These are phyloP conservation scores for Psittacula cyanocephala DNA, from an alignment of 2,113 vertebrate species.

Conservation along the genomic window DNA sequence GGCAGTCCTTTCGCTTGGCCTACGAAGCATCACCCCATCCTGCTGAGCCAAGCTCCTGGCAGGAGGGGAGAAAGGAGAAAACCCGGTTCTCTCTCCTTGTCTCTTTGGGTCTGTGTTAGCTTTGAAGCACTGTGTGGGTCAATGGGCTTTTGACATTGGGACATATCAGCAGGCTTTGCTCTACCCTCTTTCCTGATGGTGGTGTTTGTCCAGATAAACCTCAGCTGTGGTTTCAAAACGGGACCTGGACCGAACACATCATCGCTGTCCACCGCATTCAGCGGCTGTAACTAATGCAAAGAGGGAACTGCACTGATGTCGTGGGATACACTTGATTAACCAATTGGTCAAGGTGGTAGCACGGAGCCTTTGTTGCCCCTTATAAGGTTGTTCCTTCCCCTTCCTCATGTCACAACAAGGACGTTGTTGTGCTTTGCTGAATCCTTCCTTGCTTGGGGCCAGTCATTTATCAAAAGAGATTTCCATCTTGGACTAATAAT, in stretches of 20 bases:
- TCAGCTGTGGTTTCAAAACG: accelerated
- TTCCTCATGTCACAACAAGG: not conserved
- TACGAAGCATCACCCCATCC: accelerated
- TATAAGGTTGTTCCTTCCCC: not conserved
- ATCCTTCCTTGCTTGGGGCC: constrained; percentile 47
- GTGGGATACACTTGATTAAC: not conserved
- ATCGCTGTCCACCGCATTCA: not conserved
- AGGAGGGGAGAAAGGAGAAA: not conserved
- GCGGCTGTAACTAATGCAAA: not conserved
- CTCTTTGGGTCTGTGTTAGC: not conserved
- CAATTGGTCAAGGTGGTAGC: not conserved
- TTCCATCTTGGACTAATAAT: constrained; percentile 67
- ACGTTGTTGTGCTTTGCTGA: constrained; percentile 13
- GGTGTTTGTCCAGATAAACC: not conserved
- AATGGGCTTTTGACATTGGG: not conserved
- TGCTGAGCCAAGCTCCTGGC: not conserved
- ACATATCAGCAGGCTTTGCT: accelerated
- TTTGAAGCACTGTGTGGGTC: not conserved
- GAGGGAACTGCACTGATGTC: not conserved
- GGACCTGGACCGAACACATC: not conserved
- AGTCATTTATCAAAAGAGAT: constrained; percentile 63
- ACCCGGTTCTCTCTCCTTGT: not conserved
- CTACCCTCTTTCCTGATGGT: accelerated
- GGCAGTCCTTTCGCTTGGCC: not conserved
- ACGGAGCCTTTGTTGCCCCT: not conserved